Conservation (phyloP, 2,888 invertebrate species). For the Drosophila phalerata region DNA sequence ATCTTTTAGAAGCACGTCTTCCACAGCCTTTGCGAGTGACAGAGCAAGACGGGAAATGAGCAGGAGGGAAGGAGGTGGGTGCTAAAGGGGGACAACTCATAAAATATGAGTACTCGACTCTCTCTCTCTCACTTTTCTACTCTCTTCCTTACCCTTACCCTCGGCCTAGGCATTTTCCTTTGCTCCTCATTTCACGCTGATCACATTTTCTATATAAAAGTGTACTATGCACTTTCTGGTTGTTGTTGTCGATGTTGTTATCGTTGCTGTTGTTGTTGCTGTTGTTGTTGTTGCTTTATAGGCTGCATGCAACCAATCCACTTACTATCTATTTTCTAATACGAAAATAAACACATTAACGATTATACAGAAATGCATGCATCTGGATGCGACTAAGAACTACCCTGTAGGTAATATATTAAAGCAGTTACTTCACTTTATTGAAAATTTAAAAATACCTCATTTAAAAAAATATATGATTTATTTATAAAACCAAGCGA, state of each 20-base stretch:
- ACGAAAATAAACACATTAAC: slow-evolving; percentile 64
- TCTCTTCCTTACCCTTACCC: slow-evolving; percentile 2
- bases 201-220: slow-evolving; percentile 22
- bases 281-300: slow-evolving; percentile 28
- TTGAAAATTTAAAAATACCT: neutral
- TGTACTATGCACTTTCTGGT: slow-evolving; percentile 70
- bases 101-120: slow-evolving; percentile 29
- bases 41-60: slow-evolving; percentile 14
- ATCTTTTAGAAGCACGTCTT: slow-evolving; percentile 45
- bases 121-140: slow-evolving; percentile 11
- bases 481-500: too few relatives aligned
- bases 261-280: slow-evolving; percentile 26
- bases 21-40: slow-evolving; percentile 27
- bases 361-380: slow-evolving; percentile 31
- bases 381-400: neutral
- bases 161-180: slow-evolving; percentile 1
- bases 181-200: slow-evolving; percentile 18
- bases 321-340: slow-evolving; percentile 70
- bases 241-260: slow-evolving; percentile 26
- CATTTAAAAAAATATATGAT: too few relatives aligned
- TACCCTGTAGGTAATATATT: slow-evolving; percentile 18
- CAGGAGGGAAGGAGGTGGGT: slow-evolving; percentile 1
- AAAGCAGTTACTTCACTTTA: too few relatives aligned
- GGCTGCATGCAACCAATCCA: slow-evolving; percentile 31
- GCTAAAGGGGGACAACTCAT: slow-evolving; percentile 26